A percentile compares a stretch with the other conserved stretches of the same genome.
Evolutionary conservation across 2,888 invertebrate species (phyloP).

Genomic region (Invenusta paracnida): DNA sequence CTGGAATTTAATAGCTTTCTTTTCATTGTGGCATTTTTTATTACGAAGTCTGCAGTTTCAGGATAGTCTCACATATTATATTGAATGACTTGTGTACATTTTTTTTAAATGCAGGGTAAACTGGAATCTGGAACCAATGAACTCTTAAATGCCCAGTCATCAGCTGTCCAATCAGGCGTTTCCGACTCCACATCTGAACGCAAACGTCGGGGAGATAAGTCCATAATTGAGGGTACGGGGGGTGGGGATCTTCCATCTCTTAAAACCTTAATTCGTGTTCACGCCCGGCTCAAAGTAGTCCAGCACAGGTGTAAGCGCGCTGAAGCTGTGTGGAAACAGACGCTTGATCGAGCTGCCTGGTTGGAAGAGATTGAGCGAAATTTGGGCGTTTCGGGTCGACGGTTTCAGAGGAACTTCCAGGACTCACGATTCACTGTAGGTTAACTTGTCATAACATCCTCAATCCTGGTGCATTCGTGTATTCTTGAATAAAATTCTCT

Average conservation of each 20-base stretch:
- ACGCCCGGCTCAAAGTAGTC: slow-evolving; percentile 71
- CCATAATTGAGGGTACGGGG: slow-evolving; percentile 43
- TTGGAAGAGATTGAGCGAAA: slow-evolving; percentile 83
- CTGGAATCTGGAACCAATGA: not conserved
- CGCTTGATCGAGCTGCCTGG: slow-evolving; percentile 70
- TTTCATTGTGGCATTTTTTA: too few species aligned
- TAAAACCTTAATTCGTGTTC: slow-evolving; percentile 79
- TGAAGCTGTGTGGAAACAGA: slow-evolving; percentile 68
- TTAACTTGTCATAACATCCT: too few species aligned
- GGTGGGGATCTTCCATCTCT: slow-evolving; percentile 63
- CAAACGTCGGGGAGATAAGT: slow-evolving; percentile 55
- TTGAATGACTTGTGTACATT: too few species aligned
- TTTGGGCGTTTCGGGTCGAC: slow-evolving; percentile 59
- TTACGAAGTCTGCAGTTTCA: too few species aligned
- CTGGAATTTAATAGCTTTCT: too few species aligned
- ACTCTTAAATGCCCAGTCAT: not conserved
- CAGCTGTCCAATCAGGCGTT: not conserved
- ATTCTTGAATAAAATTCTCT: too few species aligned
- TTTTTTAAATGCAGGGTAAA: slow-evolving; percentile 30
- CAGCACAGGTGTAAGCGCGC: slow-evolving; percentile 30
- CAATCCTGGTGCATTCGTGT: too few species aligned
- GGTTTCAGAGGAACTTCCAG: not conserved
- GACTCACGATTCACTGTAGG: not conserved
- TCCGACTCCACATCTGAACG: slow-evolving; percentile 48
- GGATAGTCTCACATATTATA: too few species aligned